Conservation (phyloP, 2,888 invertebrate species). For the Gymnosoma rotundatum region DNA sequence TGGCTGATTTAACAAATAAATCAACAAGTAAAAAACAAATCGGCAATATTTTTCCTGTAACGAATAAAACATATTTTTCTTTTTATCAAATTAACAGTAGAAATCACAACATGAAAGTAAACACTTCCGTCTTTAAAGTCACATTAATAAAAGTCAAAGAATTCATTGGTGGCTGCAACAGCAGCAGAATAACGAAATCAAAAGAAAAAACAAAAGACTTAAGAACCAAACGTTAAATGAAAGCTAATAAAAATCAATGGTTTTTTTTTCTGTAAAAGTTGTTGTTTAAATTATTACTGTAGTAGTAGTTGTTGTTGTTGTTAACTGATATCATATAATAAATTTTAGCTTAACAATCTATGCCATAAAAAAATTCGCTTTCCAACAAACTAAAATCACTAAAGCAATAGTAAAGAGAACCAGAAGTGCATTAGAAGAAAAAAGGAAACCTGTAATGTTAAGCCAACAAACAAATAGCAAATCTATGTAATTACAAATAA, state of each 20-base stretch:
- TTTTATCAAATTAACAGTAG: constrained; percentile 70
- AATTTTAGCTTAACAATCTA: constrained; percentile 68
- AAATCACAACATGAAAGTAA: constrained; percentile 71
- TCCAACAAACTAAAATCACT: constrained; percentile 30
- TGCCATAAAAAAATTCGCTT: constrained; percentile 68
- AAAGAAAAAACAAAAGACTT: constrained; percentile 60
- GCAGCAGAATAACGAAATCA: constrained; percentile 5
- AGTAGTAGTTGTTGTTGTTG: constrained; percentile 35
- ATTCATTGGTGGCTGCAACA: constrained; percentile 3
- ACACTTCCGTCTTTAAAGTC: constrained; percentile 71
- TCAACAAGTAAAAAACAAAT: constrained; percentile 1
- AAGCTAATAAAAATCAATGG: constrained; percentile 59
- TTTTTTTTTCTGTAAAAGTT: constrained; percentile 2
- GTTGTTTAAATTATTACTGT: constrained; percentile 23
- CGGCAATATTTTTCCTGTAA: constrained; percentile 2
- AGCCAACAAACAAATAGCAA: constrained; percentile 73
- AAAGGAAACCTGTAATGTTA: constrained; percentile 59
- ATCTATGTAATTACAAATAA: constrained; percentile 80
- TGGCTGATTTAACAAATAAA: constrained; percentile 10
- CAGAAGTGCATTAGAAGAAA: constrained; percentile 14
- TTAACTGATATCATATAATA: constrained; percentile 65
- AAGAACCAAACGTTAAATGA: constrained; percentile 68
- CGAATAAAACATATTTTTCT: constrained; percentile 68
- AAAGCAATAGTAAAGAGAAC: not conserved
- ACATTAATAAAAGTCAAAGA: constrained; percentile 68